Evolutionary conservation across 2,113 vertebrate genomes (phyloP).

Genomic region (Talpa occidentalis): DNA sequence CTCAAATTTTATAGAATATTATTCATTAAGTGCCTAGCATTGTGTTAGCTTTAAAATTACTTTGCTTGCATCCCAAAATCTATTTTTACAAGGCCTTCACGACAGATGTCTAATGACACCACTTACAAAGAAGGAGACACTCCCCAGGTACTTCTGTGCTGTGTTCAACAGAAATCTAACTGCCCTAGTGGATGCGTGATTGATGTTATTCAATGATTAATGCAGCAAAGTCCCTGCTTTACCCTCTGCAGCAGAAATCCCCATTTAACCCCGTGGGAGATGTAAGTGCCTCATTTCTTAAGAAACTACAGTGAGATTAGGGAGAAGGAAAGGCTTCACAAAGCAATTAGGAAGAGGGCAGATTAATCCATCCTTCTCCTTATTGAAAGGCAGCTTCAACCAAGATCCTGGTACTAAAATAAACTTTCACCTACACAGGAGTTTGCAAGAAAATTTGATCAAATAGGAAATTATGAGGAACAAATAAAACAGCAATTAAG

Average conservation of each 20-base stretch:
- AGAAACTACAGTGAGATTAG: slow-evolving; percentile 76
- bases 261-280: slow-evolving; percentile 72
- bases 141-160: slow-evolving; percentile 66
- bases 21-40: slow-evolving; percentile 17
- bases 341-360: slow-evolving; percentile 74
- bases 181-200: slow-evolving; percentile 73
- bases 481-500: slow-evolving; percentile 50
- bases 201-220: slow-evolving; percentile 76
- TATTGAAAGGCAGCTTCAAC: slow-evolving; percentile 62
- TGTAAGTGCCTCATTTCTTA: slow-evolving; percentile 77
- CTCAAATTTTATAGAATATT: background rate
- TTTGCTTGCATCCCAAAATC: slow-evolving; percentile 50
- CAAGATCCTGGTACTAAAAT: slow-evolving; percentile 36
- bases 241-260: slow-evolving; percentile 67
- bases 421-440: slow-evolving; percentile 59
- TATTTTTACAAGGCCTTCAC: slow-evolving; percentile 45
- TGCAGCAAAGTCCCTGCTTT: slow-evolving; percentile 62
- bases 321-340: slow-evolving; percentile 63
- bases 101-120: slow-evolving; percentile 32
- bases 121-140: slow-evolving; percentile 51
- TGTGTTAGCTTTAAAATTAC: background rate
- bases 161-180: slow-evolving; percentile 73
- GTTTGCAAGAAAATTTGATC: slow-evolving; percentile 55
- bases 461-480: slow-evolving; percentile 44
- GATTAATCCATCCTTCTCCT: slow-evolving; percentile 57